A percentile compares a stretch with the other conserved stretches of the same genome.
Evolutionary conservation across 2,888 invertebrate genomes (phyloP).

Genomic region (Aporophyla nigra): DNA sequence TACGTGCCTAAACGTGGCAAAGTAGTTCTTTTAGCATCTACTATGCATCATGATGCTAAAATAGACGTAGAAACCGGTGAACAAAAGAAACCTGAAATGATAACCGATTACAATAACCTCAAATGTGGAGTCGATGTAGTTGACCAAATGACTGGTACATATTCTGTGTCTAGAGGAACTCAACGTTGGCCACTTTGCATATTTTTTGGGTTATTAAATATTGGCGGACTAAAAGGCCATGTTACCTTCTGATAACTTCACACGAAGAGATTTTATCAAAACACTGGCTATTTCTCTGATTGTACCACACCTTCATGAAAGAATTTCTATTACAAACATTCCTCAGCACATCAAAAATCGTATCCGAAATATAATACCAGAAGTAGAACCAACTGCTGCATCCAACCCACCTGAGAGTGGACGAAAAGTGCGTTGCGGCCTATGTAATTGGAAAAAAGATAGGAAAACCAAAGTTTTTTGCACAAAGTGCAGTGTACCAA

Average conservation of each 20-base stretch:
- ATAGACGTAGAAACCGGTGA: slow-evolving; percentile 37
- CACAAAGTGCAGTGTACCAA: too few species aligned
- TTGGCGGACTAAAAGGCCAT: background rate
- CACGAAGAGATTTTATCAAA: slow-evolving; percentile 16
- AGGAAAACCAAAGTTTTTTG: too few species aligned
- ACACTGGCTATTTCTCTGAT: slow-evolving; percentile 38
- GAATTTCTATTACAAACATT: slow-evolving; percentile 26
- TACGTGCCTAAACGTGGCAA: slow-evolving; percentile 41
- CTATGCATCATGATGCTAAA: slow-evolving; percentile 48
- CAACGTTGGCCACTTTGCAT: background rate
- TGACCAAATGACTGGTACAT: background rate
- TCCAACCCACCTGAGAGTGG: background rate
- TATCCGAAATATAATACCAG: slow-evolving; percentile 11
- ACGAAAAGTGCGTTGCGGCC: too few species aligned
- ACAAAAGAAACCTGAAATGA: slow-evolving; percentile 39
- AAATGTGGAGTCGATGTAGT: background rate
- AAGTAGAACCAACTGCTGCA: slow-evolving; percentile 3
- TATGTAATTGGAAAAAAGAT: too few species aligned
- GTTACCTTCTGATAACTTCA: slow-evolving; percentile 1
- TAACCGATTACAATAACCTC: slow-evolving; percentile 30
- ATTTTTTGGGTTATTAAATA: background rate
- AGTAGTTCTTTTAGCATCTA: slow-evolving; percentile 45
- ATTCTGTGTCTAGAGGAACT: background rate
- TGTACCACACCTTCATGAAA: slow-evolving; percentile 33
- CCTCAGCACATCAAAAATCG: slow-evolving; percentile 17